Conservation (phyloP, 37 sponge, comb jelly and placozoan genomes). For the Agelas oroides region DNA sequence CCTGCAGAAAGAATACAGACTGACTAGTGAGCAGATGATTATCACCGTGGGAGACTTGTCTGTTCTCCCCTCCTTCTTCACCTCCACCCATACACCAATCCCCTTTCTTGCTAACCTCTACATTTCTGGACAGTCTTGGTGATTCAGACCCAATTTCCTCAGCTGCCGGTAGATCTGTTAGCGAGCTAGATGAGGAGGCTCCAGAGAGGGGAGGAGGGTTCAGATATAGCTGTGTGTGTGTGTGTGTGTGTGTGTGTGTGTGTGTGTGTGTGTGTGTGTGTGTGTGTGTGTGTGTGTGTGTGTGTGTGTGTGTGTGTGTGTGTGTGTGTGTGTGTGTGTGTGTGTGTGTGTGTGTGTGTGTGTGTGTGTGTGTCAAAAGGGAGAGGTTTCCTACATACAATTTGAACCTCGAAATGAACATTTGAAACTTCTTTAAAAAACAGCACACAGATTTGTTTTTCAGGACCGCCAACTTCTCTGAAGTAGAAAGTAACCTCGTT, state of each 20-base stretch:
- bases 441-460: too few species aligned
- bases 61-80: too few species aligned
- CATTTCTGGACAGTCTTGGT: constrained; percentile 15
- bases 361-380: neutral
- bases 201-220: constrained; percentile 6
- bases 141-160: neutral
- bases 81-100: too few species aligned
- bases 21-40: too few species aligned
- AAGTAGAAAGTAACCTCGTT: too few species aligned
- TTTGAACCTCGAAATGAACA: too few species aligned
- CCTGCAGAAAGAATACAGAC: too few species aligned
- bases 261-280: constrained; percentile 6
- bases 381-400: too few species aligned
- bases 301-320: neutral
- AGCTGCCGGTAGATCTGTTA: constrained; percentile 10
- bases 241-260: constrained; percentile 6
- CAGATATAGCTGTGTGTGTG: neutral
- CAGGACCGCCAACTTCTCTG: too few species aligned
- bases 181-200: constrained; percentile 43
- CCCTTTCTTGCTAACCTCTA: constrained; percentile 31
- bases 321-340: constrained; percentile 18
- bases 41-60: too few species aligned
- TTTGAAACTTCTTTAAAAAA: too few species aligned
- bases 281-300: neutral
- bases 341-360: constrained; percentile 18